A percentile compares a stretch with the other conserved stretches of the same genome.
phyloP scores from a whole-genome alignment of 2,888 invertebrate species.

The Eulithis testata region DNA sequence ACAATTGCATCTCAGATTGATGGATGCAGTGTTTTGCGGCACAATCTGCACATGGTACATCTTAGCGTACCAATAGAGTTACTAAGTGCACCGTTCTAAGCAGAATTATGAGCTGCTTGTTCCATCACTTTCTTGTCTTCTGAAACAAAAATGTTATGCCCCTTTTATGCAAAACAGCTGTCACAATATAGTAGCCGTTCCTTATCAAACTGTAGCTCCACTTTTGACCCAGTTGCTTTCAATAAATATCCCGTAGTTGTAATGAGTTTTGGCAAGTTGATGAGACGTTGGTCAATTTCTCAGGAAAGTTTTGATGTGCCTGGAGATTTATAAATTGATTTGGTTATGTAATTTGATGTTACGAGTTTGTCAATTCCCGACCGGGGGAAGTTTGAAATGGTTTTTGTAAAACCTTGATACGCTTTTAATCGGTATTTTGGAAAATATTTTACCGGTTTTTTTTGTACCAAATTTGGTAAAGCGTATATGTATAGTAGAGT shows the following conservation, averaged over 20 bases:
- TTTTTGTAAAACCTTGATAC: not conserved
- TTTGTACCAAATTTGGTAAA: not conserved
- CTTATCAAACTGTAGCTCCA: not conserved
- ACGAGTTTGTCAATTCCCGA: conserved; percentile 7
- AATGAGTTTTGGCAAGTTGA: conserved; percentile 25
- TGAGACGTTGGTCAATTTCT: conserved; percentile 23
- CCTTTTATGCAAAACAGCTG: too few relatives aligned
- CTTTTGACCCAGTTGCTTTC: conserved; percentile 17
- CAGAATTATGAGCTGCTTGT: too few relatives aligned
- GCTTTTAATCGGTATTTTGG: not conserved
- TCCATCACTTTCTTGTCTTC: too few relatives aligned
- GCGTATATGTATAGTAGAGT: too few relatives aligned
- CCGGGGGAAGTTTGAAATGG: conserved; percentile 10
- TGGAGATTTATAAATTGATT: conserved; percentile 19
- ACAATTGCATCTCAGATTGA: too few relatives aligned
- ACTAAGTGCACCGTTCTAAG: too few relatives aligned
- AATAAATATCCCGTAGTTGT: conserved; percentile 21
- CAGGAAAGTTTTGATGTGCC: conserved; percentile 18
- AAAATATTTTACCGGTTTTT: not conserved
- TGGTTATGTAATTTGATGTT: conserved; percentile 14
- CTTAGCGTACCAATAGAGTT: too few relatives aligned
- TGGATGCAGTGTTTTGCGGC: too few relatives aligned
- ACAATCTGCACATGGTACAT: too few relatives aligned
- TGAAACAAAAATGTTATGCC: too few relatives aligned
- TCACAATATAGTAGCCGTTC: not conserved